Conservation (phyloP, 92 coral and sea anemone species). For the Palythoa heliodiscus region DNA sequence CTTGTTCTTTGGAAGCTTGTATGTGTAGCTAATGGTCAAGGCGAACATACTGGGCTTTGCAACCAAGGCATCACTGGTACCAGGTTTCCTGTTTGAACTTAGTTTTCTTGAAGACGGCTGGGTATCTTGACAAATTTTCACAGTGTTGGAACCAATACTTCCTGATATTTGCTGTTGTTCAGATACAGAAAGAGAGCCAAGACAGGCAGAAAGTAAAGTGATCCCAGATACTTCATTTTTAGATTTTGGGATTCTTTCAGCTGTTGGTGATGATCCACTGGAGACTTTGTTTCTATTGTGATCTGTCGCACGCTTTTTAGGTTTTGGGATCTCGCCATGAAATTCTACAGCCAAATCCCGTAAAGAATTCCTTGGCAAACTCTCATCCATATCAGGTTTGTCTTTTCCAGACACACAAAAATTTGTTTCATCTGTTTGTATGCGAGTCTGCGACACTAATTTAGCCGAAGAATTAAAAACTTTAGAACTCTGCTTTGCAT, state of each 20-base stretch:
- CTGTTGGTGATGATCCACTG: not conserved
- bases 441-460: not conserved
- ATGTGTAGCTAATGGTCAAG: conserved; percentile 55
- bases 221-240: not conserved
- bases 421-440: not conserved
- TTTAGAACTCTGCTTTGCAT: not conserved
- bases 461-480: not conserved
- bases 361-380: not conserved
- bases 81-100: conserved; percentile 3
- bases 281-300: conserved; percentile 20
- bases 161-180: not conserved
- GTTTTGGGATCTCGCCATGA: not conserved
- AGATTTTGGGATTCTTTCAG: not conserved
- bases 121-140: not conserved
- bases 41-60: conserved; percentile 75
- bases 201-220: conserved; percentile 28
- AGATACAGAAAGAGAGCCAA: conserved; percentile 2
- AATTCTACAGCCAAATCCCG: not conserved
- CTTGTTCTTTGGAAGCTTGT: conserved; percentile 9
- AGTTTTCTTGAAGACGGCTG: not conserved
- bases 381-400: not conserved
- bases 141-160: not conserved
- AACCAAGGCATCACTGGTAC: not conserved
- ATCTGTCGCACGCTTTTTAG: not conserved
- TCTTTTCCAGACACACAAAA: not conserved